These are phyloP conservation scores for Gobio gobio DNA, from an alignment of 2,113 vertebrate genomes.

Conservation along the genomic window DNA sequence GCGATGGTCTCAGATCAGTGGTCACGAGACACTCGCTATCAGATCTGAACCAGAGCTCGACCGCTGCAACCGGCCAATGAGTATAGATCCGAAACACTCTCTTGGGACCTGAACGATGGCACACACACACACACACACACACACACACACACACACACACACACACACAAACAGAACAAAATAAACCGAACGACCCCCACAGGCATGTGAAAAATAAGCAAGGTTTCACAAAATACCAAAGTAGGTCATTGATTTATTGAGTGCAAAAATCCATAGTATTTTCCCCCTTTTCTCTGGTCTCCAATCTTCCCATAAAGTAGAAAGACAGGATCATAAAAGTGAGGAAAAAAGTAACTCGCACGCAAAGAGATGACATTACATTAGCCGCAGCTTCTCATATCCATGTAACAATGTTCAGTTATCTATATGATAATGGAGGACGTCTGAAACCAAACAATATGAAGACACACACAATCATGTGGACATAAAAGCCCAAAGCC, in stretches of 20 bases:
- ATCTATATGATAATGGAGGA: slow-evolving; percentile 77
- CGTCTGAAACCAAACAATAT: slow-evolving; percentile 64
- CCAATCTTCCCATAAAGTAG: slow-evolving; percentile 40
- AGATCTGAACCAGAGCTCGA: slow-evolving; percentile 7
- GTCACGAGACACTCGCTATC: slow-evolving; percentile 12
- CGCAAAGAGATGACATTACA: slow-evolving; percentile 61
- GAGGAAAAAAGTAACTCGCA: slow-evolving; percentile 39
- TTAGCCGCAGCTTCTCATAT: slow-evolving; percentile 63
- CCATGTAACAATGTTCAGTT: slow-evolving; percentile 71
- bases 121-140: slow-evolving; percentile 9
- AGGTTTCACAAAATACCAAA: slow-evolving; percentile 43
- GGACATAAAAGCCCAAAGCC: slow-evolving; percentile 52
- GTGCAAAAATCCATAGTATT: slow-evolving; percentile 46
- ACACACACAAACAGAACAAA: slow-evolving; percentile 1
- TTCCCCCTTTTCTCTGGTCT: slow-evolving; percentile 35
- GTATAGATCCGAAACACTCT: slow-evolving; percentile 21
- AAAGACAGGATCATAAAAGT: slow-evolving; percentile 56
- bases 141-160: slow-evolving; percentile 12
- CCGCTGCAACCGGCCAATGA: slow-evolving; percentile 3
- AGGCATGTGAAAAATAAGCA: slow-evolving; percentile 50
- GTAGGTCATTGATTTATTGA: slow-evolving; percentile 48
- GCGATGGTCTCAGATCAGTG: slow-evolving; percentile 6
- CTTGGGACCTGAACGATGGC: slow-evolving; percentile 6
- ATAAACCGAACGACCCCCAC: slow-evolving; percentile 32
- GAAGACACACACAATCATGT: slow-evolving; percentile 65